Evolutionary conservation across 35 echinoderm and acorn worm species (phyloP), one percentile per base, ranked within the genome.

Genomic region (Holothuria glaberrima): DNA sequence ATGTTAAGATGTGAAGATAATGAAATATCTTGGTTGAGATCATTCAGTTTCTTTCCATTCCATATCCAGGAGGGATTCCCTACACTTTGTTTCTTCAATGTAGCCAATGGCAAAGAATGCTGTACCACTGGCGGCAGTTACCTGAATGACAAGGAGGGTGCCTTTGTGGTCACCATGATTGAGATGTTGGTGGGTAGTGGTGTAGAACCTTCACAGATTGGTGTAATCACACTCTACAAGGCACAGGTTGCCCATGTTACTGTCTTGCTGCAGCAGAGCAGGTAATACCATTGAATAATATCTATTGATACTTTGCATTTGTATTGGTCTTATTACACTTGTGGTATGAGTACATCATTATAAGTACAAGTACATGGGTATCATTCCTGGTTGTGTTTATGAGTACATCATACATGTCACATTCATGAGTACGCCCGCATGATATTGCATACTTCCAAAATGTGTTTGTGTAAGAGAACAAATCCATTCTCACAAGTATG

Each of bases 211-310:
- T 60, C 64, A 30, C 82, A 91, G 36, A 90, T 99, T 80, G 97
- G 97, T 26, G 93, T 99, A 12, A 99, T 99, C 44, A 99, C 97
- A 59, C 79, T 99, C 36, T 99, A 99, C 83, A 99, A 95, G 70
- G 93, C 97, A 30, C 96, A 98, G 83, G 80, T 92, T 21, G 75
- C 59, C 31, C 77, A 83, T 38, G 93, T 98, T 67, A 89, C 28
- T 56, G 77, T 71, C 26, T 61, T 92, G 41, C 78, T 97, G 30
- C 95, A 86, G 34, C 81, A 83, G 29, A 92, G 84, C 70, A 92
- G 90, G 95, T 97, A 86, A 84, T 89, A 45, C 14, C 69, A 30
- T 41, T 86, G 54, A 5, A 21, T n/a, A 16, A 21, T n/a, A n/a
- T n/a, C n/a, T n/a, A n/a, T n/a, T n/a, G n/a, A n/a, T n/a, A n/a